These are phyloP conservation scores for Polymixis lichenea DNA, from an alignment of 2,888 invertebrate species.

Conservation along the genomic window DNA sequence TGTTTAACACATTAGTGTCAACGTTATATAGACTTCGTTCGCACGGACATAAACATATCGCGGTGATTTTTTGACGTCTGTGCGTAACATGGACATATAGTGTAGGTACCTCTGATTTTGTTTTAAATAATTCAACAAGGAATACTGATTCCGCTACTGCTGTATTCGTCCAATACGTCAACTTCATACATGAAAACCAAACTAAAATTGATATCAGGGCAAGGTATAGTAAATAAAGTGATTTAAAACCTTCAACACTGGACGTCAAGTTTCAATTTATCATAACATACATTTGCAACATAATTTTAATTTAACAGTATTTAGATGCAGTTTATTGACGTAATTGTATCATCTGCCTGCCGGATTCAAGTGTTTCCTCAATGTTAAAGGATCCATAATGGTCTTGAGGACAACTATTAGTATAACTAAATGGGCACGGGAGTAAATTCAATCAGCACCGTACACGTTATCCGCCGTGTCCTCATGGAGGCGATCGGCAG, in stretches of 20 bases:
- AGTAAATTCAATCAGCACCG: neutral
- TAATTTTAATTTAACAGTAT: conserved; percentile 42
- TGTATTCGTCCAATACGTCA: conserved; percentile 6
- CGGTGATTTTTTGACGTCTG: no score
- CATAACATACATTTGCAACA: conserved; percentile 54
- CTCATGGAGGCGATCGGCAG: no score
- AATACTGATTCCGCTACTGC: neutral
- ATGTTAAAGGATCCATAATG: neutral
- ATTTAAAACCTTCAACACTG: conserved; percentile 52
- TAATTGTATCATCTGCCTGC: conserved; percentile 42
- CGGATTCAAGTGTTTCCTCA: neutral
- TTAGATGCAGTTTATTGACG: conserved; percentile 15
- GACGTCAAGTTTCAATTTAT: conserved; percentile 57
- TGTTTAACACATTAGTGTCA: neutral
- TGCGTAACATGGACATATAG: no score
- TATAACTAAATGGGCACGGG: neutral
- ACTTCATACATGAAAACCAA: neutral
- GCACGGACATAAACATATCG: no score
- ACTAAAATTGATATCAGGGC: neutral
- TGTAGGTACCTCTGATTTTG: no score
- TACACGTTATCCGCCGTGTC: no score
- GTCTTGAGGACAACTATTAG: neutral
- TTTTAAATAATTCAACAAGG: neutral
- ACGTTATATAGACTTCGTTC: neutral
- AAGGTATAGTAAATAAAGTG: neutral